Conservation (phyloP, 2,797 vertebrate species). For the Amazona finschi region DNA sequence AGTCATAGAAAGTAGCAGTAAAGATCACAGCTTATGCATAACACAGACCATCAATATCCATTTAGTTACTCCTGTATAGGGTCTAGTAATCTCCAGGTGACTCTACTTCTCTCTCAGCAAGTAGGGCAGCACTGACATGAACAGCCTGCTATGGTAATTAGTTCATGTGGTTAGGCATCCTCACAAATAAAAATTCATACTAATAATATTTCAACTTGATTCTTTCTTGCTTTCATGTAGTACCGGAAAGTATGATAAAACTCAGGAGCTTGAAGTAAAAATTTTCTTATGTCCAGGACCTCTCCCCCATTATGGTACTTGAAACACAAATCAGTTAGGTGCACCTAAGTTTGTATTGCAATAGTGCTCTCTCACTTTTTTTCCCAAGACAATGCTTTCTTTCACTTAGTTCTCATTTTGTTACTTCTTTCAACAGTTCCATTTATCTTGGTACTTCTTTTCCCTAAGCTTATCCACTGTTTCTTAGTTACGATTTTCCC, state of each 20-base stretch:
- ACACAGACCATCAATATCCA: neutral
- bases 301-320: neutral
- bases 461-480: neutral
- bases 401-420: neutral
- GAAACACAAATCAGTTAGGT: neutral
- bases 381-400: neutral
- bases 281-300: neutral
- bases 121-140: neutral
- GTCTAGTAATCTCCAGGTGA: neutral
- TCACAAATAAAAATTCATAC: neutral
- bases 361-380: neutral
- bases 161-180: neutral
- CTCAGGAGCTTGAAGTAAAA: neutral
- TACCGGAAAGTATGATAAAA: neutral
- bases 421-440: neutral
- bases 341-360: neutral
- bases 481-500: neutral
- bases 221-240: neutral
- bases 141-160: neutral
- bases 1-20: neutral
- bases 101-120: neutral
- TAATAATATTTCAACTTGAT: neutral
- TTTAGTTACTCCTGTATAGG: neutral
- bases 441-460: neutral
- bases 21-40: neutral